These are phyloP conservation scores for Hapalemur alaotrensis DNA, from an alignment of 2,797 vertebrate genomes.

Conservation along the genomic window DNA sequence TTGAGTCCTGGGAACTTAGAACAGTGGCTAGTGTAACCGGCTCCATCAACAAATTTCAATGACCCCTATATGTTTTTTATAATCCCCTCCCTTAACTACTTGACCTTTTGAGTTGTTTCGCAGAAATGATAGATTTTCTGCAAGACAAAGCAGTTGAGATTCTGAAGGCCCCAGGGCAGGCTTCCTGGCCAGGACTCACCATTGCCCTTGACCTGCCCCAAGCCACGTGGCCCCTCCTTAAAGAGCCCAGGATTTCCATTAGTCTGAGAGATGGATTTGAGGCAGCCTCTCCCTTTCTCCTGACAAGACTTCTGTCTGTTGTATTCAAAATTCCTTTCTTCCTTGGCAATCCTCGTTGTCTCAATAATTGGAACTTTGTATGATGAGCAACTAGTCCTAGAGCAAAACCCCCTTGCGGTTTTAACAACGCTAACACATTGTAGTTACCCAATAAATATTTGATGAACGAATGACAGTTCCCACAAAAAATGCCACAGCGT, in stretches of 20 bases:
- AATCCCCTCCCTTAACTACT: background rate
- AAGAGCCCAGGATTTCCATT: background rate
- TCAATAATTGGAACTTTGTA: background rate
- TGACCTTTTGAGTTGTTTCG: background rate
- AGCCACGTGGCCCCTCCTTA: background rate
- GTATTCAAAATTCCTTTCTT: background rate
- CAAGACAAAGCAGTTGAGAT: background rate
- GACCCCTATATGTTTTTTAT: background rate
- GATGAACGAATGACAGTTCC: background rate
- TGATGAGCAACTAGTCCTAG: background rate
- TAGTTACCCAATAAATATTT: background rate
- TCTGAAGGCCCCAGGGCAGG: background rate
- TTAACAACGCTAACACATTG: background rate
- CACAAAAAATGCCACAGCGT: background rate
- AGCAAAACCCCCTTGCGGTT: background rate
- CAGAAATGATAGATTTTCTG: background rate
- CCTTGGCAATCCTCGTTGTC: background rate
- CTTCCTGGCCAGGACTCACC: background rate
- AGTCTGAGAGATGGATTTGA: background rate
- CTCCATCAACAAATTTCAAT: background rate
- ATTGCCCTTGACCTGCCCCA: background rate
- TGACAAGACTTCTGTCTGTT: background rate
- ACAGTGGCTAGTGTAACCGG: background rate
- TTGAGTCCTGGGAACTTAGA: background rate
- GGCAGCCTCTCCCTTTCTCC: background rate